A percentile compares a stretch with the other conserved stretches of the same genome.
phyloP scores from a whole-genome alignment of 92 coral and sea anemone species.

The Pocillopora grandis region DNA sequence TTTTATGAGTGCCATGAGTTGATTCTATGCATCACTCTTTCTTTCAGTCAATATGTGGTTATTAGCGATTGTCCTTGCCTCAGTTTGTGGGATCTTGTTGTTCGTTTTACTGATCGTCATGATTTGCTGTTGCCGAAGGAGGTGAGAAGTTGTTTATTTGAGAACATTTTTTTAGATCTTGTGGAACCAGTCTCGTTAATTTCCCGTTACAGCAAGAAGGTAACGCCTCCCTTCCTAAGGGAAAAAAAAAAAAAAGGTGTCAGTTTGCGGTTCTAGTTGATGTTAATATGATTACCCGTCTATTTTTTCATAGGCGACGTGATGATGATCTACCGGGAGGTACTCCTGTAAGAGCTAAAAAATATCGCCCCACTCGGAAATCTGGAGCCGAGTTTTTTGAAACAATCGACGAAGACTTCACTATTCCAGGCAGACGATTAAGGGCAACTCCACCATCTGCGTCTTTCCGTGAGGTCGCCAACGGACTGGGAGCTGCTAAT shows the following conservation, averaged over 20 bases:
- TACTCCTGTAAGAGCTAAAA: background rate
- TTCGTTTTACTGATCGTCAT: background rate
- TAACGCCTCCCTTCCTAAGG: background rate
- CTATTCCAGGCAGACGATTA: conserved; percentile 4
- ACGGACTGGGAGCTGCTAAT: conserved; percentile 33
- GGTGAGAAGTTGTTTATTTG: background rate
- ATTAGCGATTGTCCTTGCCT: background rate
- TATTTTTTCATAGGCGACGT: background rate
- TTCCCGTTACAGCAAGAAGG: background rate
- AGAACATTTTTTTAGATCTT: background rate
- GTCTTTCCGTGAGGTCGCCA: conserved; percentile 33
- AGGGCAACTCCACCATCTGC: conserved; percentile 1
- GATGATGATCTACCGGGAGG: background rate
- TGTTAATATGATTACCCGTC: background rate
- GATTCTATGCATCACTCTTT: background rate
- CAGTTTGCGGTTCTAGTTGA: no score
- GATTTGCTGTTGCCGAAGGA: conserved; percentile 19
- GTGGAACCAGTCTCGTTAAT: background rate
- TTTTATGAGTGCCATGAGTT: no score
- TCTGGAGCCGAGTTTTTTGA: conserved; percentile 24
- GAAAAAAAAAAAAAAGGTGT: no score
- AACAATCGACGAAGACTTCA: conserved; percentile 32
- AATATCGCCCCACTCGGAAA: conserved; percentile 11
- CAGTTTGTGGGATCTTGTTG: conserved; percentile 16
- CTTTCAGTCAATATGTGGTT: background rate